A percentile compares a stretch with the other conserved stretches of the same genome.
Conservation (phyloP, 2,113 vertebrate species). For the Caloenas nicobarica region DNA sequence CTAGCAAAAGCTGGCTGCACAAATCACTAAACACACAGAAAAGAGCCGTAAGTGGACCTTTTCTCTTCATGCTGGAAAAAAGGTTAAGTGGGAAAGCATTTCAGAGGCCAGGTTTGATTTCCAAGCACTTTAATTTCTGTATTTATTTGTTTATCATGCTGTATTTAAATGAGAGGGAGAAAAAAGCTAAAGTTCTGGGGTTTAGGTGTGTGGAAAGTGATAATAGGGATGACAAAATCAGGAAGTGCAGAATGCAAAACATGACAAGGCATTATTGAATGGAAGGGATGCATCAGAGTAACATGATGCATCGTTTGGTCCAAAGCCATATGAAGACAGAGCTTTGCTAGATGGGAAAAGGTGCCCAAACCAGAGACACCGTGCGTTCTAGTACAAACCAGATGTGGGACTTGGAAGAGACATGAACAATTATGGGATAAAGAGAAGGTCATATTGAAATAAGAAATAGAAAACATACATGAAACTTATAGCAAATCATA, state of each 20-base stretch:
- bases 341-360: not conserved
- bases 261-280: not conserved
- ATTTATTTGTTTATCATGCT: not conserved
- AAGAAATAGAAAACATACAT: not conserved
- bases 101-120: not conserved
- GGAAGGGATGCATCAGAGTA: not conserved
- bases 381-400: not conserved
- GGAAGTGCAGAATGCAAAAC: not conserved
- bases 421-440: not conserved
- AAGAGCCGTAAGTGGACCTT: not conserved
- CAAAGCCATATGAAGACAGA: not conserved
- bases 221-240: not conserved
- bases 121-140: not conserved
- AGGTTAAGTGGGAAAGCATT: not conserved
- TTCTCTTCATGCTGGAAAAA: not conserved
- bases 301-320: fast-evolving
- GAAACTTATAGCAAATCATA: not conserved
- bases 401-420: not conserved
- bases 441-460: not conserved
- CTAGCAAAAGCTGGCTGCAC: not conserved
- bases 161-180: not conserved
- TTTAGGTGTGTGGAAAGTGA: not conserved
- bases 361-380: not conserved
- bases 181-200: not conserved
- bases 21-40: conserved; percentile 4